Evolutionary conservation across 2,888 invertebrate species (phyloP).

Genomic region (Ferrisia virgata): DNA sequence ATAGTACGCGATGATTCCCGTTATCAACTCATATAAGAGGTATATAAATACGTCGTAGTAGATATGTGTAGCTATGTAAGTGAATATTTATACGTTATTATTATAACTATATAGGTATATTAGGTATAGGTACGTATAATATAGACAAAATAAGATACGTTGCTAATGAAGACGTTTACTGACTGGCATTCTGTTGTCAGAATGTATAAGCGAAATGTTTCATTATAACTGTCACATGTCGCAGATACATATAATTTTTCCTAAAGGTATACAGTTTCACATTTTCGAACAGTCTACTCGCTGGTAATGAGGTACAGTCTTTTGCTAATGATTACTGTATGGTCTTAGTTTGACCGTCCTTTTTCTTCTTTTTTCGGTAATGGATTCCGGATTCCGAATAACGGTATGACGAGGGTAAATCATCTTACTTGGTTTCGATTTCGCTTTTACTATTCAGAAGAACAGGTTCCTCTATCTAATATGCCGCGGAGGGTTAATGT

Average conservation of each 20-base stretch:
- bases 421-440: not conserved
- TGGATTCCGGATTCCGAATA: not conserved
- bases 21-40: not conserved
- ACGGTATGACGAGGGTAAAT: not conserved
- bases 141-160: conserved; percentile 12
- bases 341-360: not conserved
- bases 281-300: not conserved
- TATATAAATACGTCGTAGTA: not conserved
- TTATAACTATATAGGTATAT: too few relatives aligned
- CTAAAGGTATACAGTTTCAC: not conserved
- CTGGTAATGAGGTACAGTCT: not conserved
- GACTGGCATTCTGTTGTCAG: conserved; percentile 22
- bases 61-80: too few relatives aligned
- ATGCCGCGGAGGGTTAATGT: not conserved
- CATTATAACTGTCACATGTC: conserved; percentile 28
- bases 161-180: conserved; percentile 17
- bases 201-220: conserved; percentile 19
- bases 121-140: too few relatives aligned
- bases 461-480: not conserved
- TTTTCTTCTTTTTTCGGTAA: not conserved
- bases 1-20: not conserved
- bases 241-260: conserved; percentile 12
- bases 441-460: not conserved
- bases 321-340: not conserved
- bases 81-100: conserved; percentile 19